A percentile compares a stretch with the other conserved stretches of the same genome.
These are phyloP conservation scores for Falcaria lacertinaria DNA, from an alignment of 2,888 invertebrate genomes.

Conservation along the genomic window DNA sequence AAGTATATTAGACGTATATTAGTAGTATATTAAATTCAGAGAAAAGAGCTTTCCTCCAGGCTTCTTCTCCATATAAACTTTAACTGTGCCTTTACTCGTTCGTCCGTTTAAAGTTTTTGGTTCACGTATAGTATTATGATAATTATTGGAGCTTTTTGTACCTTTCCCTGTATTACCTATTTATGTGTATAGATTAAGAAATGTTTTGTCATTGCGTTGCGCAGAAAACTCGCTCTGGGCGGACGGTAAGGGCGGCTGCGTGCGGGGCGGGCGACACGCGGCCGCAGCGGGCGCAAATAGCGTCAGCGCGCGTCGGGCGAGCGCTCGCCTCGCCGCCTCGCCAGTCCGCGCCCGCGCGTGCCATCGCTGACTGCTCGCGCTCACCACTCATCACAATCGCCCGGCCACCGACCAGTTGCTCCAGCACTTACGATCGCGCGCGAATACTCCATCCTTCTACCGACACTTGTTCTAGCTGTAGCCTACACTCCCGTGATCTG, in stretches of 20 bases:
- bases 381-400: conserved; percentile 8
- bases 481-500: not conserved
- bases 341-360: conserved; percentile 50
- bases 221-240: conserved; percentile 72
- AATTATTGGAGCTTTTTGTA: too few species aligned
- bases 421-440: conserved; percentile 28
- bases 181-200: conserved; percentile 42
- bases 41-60: too few species aligned
- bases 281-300: conserved; percentile 56
- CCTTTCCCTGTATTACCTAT: too few species aligned
- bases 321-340: conserved; percentile 26
- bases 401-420: conserved; percentile 15
- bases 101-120: too few species aligned
- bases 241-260: conserved; percentile 42
- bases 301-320: conserved; percentile 62
- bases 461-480: not conserved
- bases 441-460: conserved; percentile 10
- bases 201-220: conserved; percentile 58
- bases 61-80: too few species aligned
- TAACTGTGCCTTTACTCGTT: too few species aligned
- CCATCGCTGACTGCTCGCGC: conserved; percentile 21
- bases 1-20: too few species aligned
- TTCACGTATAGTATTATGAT: too few species aligned
- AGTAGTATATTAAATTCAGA: too few species aligned
- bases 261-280: conserved; percentile 58